phyloP scores from a whole-genome alignment of 2,797 vertebrate genomes.

The Microcaecilia unicolor region DNA sequence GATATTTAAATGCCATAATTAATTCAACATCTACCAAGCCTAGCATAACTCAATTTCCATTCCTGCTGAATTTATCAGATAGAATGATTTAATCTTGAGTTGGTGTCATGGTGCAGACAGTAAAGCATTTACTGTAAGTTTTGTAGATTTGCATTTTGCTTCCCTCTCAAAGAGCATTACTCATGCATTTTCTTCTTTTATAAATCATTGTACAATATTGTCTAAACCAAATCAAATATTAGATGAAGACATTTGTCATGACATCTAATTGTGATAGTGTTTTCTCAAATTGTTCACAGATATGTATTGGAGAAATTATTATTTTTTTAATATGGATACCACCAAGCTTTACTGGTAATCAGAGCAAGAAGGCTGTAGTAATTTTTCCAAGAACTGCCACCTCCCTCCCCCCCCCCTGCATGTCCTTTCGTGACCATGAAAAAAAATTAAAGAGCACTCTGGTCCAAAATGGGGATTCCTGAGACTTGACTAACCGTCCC shows the following conservation, averaged over 20 bases:
- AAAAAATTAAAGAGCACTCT: too few species aligned
- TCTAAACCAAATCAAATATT: neutral
- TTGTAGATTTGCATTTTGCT: conserved; percentile 9
- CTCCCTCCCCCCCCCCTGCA: too few species aligned
- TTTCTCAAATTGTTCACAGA: neutral
- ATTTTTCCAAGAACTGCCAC: too few species aligned
- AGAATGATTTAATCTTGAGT: conserved; percentile 12
- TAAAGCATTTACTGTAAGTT: neutral
- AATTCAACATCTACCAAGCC: conserved; percentile 14
- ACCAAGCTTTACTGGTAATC: too few species aligned
- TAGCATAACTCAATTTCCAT: conserved; percentile 11
- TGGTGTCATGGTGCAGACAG: accelerated
- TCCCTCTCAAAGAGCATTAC: neutral
- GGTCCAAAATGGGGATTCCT: too few species aligned
- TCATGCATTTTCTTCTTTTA: neutral
- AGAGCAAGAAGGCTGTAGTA: too few species aligned
- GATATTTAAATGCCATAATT: conserved; percentile 26
- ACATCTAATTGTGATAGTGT: neutral
- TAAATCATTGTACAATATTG: neutral
- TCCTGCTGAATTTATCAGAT: conserved; percentile 9
- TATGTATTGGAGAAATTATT: too few species aligned
- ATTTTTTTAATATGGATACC: too few species aligned
- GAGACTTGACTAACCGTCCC: too few species aligned
- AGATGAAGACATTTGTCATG: neutral
- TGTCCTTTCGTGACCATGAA: too few species aligned